These are phyloP conservation scores for Leptodactylus fuscus DNA, from an alignment of 2,113 vertebrate species.

Conservation along the genomic window DNA sequence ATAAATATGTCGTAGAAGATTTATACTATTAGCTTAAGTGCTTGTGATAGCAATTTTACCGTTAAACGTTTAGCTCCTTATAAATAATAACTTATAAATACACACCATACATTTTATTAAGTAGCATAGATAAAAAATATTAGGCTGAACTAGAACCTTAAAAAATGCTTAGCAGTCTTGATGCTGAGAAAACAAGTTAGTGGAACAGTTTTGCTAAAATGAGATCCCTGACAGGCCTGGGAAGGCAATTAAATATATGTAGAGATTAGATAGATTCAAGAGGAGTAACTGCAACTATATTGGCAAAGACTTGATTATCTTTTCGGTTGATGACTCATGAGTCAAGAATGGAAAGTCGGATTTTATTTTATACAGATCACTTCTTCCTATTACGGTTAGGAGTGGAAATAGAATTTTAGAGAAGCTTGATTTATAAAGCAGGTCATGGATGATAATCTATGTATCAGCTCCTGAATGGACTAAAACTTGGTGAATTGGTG, in stretches of 20 bases:
- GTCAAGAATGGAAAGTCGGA: not conserved
- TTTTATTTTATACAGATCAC: not conserved
- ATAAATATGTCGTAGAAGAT: too few relatives aligned
- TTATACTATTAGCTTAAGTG: too few relatives aligned
- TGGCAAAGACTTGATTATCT: not conserved
- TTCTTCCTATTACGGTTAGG: not conserved
- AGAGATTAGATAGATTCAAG: not conserved
- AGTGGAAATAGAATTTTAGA: not conserved
- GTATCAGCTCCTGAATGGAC: too few relatives aligned
- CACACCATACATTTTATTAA: too few relatives aligned
- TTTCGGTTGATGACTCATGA: not conserved
- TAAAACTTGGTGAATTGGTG: too few relatives aligned
- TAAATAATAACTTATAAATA: too few relatives aligned
- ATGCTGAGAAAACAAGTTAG: not conserved
- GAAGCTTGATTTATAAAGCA: too few relatives aligned
- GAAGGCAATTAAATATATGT: not conserved
- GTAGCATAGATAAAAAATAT: too few relatives aligned
- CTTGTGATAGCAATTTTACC: too few relatives aligned
- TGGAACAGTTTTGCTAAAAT: not conserved
- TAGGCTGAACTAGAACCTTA: too few relatives aligned
- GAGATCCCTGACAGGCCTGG: not conserved
- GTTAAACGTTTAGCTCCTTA: too few relatives aligned
- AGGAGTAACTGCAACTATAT: not conserved
- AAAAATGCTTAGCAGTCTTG: not conserved
- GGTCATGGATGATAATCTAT: too few relatives aligned